These are phyloP conservation scores for Diadromus collaris DNA, from an alignment of 2,888 invertebrate genomes.

Conservation along the genomic window DNA sequence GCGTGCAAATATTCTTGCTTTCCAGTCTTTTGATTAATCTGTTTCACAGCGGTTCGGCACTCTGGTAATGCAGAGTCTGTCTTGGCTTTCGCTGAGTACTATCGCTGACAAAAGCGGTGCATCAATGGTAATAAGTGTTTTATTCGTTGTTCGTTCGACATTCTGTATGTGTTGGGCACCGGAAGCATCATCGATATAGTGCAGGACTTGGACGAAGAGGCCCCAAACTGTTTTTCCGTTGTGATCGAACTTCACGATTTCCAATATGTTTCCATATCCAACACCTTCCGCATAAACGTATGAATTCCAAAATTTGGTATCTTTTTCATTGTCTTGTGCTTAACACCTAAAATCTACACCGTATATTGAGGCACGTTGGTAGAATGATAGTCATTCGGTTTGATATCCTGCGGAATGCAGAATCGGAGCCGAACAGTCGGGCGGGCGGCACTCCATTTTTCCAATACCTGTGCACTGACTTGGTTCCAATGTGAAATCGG, in stretches of 20 bases:
- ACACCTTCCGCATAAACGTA: not conserved
- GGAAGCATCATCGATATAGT: not conserved
- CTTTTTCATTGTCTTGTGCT: not conserved
- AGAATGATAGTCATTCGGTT: not conserved
- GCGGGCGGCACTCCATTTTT: not conserved
- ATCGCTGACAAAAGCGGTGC: not conserved
- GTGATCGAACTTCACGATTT: slow-evolving; percentile 2
- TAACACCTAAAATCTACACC: not conserved
- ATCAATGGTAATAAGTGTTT: not conserved
- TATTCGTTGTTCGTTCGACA: not conserved
- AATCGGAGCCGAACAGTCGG: not conserved
- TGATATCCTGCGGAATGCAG: not conserved
- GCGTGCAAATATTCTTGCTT: not conserved
- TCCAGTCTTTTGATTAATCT: not conserved
- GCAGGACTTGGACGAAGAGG: slow-evolving; percentile 4
- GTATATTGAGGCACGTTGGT: not conserved
- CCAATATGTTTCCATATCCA: slow-evolving; percentile 2
- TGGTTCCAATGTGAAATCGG: slow-evolving; percentile 1
- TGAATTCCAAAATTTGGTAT: slow-evolving; percentile 3
- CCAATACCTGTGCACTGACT: not conserved
- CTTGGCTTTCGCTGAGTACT: not conserved
- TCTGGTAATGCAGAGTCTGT: not conserved
- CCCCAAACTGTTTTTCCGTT: not conserved
- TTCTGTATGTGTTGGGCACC: slow-evolving; percentile 4
- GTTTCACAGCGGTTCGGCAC: not conserved